These are phyloP conservation scores for Phylloscopus trochiloides DNA, from an alignment of 2,113 vertebrate species.

Conservation along the genomic window DNA sequence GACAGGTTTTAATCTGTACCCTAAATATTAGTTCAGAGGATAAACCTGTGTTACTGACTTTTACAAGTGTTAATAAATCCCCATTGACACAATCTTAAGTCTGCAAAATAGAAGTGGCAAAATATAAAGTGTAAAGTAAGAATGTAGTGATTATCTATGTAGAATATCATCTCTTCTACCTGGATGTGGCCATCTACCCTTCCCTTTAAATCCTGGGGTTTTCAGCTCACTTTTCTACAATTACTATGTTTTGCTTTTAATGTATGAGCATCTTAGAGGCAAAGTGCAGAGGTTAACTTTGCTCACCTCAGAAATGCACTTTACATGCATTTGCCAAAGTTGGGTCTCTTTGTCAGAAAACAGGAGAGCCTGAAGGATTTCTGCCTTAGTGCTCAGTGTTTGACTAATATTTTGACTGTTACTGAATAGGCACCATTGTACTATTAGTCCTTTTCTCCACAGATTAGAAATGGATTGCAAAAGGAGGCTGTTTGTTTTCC, in stretches of 20 bases:
- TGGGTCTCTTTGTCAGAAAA: neutral
- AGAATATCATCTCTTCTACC: neutral
- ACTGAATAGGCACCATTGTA: slow-evolving; percentile 17
- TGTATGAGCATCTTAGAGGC: neutral
- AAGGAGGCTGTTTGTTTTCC: slow-evolving; percentile 36
- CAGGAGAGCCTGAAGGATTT: neutral
- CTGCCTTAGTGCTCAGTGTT: neutral
- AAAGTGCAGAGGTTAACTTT: neutral
- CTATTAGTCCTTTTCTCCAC: neutral
- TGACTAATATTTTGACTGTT: slow-evolving; percentile 4
- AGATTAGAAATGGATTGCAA: slow-evolving; percentile 12
- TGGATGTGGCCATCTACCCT: neutral
- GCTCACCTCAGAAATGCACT: neutral
- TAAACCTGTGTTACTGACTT: neutral
- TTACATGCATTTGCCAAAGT: neutral
- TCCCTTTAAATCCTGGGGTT: neutral
- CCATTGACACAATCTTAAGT: neutral
- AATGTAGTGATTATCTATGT: neutral
- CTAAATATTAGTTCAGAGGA: neutral
- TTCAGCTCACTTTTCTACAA: neutral
- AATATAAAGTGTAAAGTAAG: neutral
- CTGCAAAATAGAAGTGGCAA: neutral
- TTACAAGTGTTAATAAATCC: neutral
- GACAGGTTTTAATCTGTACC: neutral
- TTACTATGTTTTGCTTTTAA: neutral